Evolutionary conservation across 2,888 invertebrate genomes (phyloP).

Genomic region (Drosophila aldrichi): DNA sequence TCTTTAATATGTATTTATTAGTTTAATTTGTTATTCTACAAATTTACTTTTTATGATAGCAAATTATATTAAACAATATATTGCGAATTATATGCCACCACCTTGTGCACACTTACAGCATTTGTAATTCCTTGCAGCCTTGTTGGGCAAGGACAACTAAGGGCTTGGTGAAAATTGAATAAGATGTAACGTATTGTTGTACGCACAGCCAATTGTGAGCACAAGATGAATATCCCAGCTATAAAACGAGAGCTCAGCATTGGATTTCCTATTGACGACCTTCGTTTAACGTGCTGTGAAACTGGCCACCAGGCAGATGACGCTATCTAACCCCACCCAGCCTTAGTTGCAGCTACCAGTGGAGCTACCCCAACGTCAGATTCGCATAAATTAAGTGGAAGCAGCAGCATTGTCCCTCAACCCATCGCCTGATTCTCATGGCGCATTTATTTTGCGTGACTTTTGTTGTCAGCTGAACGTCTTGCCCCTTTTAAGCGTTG

Average conservation of each 20-base stretch:
- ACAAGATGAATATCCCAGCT: constrained; percentile 56
- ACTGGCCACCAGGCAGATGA: constrained; percentile 52
- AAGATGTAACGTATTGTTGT: constrained; percentile 19
- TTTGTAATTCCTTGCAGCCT: constrained; percentile 24
- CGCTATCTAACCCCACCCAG: background rate
- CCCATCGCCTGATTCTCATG: constrained; percentile 25
- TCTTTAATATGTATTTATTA: too few relatives aligned
- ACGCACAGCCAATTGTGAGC: constrained; percentile 22
- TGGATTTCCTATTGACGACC: constrained; percentile 56
- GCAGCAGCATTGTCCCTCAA: constrained; percentile 48
- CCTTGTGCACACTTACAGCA: background rate
- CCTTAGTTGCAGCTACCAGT: background rate
- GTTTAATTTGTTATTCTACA: too few relatives aligned
- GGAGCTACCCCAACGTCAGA: constrained; percentile 7
- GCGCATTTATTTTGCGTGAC: constrained; percentile 65
- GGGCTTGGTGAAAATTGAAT: constrained; percentile 21
- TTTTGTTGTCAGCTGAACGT: constrained; percentile 54
- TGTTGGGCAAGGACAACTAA: constrained; percentile 25
- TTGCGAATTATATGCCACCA: background rate
- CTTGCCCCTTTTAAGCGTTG: constrained; percentile 15
- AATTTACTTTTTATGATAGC: background rate
- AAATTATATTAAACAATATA: background rate
- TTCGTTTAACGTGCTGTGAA: constrained; percentile 68
- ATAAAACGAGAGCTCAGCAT: constrained; percentile 56
- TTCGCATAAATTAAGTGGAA: constrained; percentile 70